Evolutionary conservation across 2,797 vertebrate species (phyloP).

Genomic region (Phylloscopus collybita): DNA sequence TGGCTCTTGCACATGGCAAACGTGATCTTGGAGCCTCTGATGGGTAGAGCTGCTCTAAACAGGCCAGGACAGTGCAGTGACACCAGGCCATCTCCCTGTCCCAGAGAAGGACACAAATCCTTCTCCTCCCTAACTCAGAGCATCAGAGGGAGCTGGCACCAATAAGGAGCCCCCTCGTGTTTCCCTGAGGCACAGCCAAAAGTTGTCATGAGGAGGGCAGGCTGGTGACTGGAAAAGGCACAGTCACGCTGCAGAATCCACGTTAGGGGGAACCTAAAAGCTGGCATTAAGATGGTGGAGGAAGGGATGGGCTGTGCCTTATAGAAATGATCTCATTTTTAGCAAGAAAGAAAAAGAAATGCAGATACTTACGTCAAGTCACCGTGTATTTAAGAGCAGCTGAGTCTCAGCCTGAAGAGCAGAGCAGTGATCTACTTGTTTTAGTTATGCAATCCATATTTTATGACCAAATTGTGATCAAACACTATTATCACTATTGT

Average conservation of each 20-base stretch:
- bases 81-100: not conserved
- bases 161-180: not conserved
- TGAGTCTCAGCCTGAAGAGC: not conserved
- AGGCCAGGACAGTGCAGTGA: not conserved
- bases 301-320: not conserved
- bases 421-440: not conserved
- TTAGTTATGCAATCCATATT: conserved; percentile 1
- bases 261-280: not conserved
- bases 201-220: not conserved
- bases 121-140: not conserved
- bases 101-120: not conserved
- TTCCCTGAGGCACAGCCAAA: not conserved
- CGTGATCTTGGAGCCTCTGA: not conserved
- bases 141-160: not conserved
- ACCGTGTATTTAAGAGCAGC: not conserved
- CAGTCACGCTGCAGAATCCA: rapidly evolving
- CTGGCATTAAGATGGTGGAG: not conserved
- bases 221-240: not conserved
- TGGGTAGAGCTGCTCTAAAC: not conserved
- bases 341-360: not conserved
- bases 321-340: not conserved
- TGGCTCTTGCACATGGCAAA: not conserved
- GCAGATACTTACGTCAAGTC: not conserved
- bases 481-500: not conserved
- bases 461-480: conserved; percentile 1